Percentiles rank a stretch among this genome's conserved stretches.
phyloP scores from a whole-genome alignment of 2,113 vertebrate species.

The Vanacampus margaritifer region DNA sequence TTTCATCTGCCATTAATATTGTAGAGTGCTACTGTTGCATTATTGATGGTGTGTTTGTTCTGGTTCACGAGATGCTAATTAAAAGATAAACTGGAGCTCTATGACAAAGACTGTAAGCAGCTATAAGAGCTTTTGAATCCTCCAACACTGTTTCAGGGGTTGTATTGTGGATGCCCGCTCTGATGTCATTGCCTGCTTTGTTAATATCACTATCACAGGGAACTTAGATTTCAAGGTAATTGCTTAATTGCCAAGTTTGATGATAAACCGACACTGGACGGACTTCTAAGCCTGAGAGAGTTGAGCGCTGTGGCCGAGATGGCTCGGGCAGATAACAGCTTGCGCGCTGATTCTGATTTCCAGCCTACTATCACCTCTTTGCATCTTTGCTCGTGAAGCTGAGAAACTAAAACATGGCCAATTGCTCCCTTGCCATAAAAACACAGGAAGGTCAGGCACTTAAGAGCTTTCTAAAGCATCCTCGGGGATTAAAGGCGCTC shows the following conservation, averaged over 20 bases:
- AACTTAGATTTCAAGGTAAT: slow-evolving; percentile 38
- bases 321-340: slow-evolving; percentile 41
- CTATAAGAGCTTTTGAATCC: slow-evolving; percentile 7
- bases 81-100: slow-evolving; percentile 54
- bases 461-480: slow-evolving; percentile 44
- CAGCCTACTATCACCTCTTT: slow-evolving; percentile 40
- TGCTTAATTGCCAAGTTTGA: slow-evolving; percentile 37
- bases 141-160: slow-evolving; percentile 11
- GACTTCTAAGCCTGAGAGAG: slow-evolving; percentile 17
- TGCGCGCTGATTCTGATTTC: slow-evolving; percentile 31
- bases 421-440: slow-evolving; percentile 47
- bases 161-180: slow-evolving; percentile 31
- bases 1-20: slow-evolving; percentile 63
- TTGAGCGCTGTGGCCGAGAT: slow-evolving; percentile 29
- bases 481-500: slow-evolving; percentile 32
- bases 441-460: slow-evolving; percentile 49
- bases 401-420: slow-evolving; percentile 53
- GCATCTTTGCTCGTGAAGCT: slow-evolving; percentile 39
- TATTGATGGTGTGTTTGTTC: slow-evolving; percentile 63
- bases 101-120: slow-evolving; percentile 50
- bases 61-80: slow-evolving; percentile 58
- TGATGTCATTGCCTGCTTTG: slow-evolving; percentile 21
- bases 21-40: slow-evolving; percentile 52
- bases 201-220: slow-evolving; percentile 42
- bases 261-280: slow-evolving; percentile 32